These are phyloP conservation scores for Parelbella ahira DNA, from an alignment of 2,888 invertebrate genomes.

Conservation along the genomic window DNA sequence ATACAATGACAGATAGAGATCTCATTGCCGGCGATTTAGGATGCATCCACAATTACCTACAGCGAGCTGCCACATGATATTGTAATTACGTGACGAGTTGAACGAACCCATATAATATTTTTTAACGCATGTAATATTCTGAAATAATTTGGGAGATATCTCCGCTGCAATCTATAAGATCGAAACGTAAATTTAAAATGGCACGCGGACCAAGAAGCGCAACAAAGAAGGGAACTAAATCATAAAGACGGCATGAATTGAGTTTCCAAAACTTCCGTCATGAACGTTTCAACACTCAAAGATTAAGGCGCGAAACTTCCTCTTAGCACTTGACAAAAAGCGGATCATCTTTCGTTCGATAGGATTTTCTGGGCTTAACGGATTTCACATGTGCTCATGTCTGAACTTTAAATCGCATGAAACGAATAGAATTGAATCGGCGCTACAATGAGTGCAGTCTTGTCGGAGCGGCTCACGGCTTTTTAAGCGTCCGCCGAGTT, in stretches of 20 bases:
- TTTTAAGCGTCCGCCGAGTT: constrained; percentile 27
- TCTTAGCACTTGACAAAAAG: constrained; percentile 47
- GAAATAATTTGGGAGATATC: constrained; percentile 38
- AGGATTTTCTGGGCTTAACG: constrained; percentile 62
- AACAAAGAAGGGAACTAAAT: constrained; percentile 34
- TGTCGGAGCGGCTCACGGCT: constrained; percentile 8
- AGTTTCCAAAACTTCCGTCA: constrained; percentile 42
- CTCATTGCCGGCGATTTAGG: constrained; percentile 59
- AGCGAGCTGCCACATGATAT: constrained; percentile 48
- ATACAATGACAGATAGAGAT: constrained; percentile 73
- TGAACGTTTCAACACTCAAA: constrained; percentile 44
- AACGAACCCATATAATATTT: constrained; percentile 47
- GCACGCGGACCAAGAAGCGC: constrained; percentile 20
- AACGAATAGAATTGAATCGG: constrained; percentile 33
- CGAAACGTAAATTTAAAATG: constrained; percentile 14
- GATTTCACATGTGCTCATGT: constrained; percentile 55
- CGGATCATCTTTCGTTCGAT: constrained; percentile 50
- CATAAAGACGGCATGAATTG: constrained; percentile 38
- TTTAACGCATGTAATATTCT: constrained; percentile 36
- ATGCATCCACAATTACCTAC: constrained; percentile 61
- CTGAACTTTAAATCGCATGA: constrained; percentile 38
- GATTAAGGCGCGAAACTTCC: constrained; percentile 48
- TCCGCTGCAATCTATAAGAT: constrained; percentile 35
- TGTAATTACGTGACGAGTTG: constrained; percentile 49
- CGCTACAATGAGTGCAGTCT: constrained; percentile 24